Evolutionary conservation across 2,888 invertebrate species (phyloP), one percentile per base, ranked within the genome.

Genomic region (Liopterus haemorrhoidalis): DNA sequence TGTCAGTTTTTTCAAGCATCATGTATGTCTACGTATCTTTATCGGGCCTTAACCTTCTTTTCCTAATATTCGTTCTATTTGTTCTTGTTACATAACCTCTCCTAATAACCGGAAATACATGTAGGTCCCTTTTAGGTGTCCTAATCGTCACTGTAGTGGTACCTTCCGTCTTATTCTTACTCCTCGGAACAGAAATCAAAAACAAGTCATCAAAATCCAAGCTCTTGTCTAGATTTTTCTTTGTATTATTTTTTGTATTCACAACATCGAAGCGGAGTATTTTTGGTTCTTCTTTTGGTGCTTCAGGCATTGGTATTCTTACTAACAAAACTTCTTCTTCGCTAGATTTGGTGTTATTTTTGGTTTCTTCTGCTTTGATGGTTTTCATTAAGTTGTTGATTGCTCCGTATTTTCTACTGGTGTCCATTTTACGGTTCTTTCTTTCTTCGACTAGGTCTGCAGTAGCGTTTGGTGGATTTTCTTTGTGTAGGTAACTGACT

Each of bases 401-500:
- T 6, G 68, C 67, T 3, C 58, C 54, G 35, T 57, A 57, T 50
- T 62, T 63, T 1, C 57, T 56, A 2, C 25, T 8, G 8, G 58
- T 61, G 54, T 69, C 69, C 52, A 68, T 69, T 53, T 67, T 69
- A 55, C 69, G 68, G 56, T 69, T 68, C 43, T 70, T 67, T 38
- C 68, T 67, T 21, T 50, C 46, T 58, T 68, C 67, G 53, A 66
- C 69, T 58, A 69, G 3, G 81, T 81, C 53, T 6, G 33, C 15
- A 9, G 32, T 45, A 12, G 78, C 74, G 60, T 86, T 85, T 1
- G 88, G 88, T 3, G 90, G 89, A 22, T 81, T 78, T 48, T 82
- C 81, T 62, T 81, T 80, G 59, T 90, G 89, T 1, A 89, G 71
- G 61, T 88, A 90, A 0, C 85, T 82, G 12, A 89, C 81, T 0